These are phyloP conservation scores for Champsocephalus gunnari DNA, from an alignment of 2,797 vertebrate species.

Conservation along the genomic window DNA sequence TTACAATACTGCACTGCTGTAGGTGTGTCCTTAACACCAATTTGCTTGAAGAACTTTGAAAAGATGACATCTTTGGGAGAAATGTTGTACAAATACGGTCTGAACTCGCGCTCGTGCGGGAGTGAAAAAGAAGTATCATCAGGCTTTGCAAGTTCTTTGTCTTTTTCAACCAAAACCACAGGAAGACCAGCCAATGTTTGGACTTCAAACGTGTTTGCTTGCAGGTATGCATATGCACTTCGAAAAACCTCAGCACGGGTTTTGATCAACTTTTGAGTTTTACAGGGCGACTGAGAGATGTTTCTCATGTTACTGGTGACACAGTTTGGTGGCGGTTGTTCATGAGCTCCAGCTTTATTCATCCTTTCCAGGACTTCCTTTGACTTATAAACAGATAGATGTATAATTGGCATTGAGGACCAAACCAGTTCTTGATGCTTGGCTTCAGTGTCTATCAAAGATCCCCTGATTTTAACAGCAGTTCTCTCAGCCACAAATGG, in stretches of 20 bases:
- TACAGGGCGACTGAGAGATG: slow-evolving; percentile 74
- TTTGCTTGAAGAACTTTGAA: slow-evolving; percentile 70
- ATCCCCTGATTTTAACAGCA: slow-evolving; percentile 76
- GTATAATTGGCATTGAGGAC: slow-evolving; percentile 81
- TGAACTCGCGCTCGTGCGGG: slow-evolving; percentile 13
- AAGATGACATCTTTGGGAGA: slow-evolving; percentile 18
- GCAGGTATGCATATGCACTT: slow-evolving; percentile 68
- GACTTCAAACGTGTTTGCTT: slow-evolving; percentile 40
- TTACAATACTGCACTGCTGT: slow-evolving; percentile 76
- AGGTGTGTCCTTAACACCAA: slow-evolving; percentile 71
- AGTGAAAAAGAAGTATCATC: slow-evolving; percentile 57
- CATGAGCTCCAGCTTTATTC: slow-evolving; percentile 65
- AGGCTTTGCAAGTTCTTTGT: slow-evolving; percentile 66
- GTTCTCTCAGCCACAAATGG: slow-evolving; percentile 60
- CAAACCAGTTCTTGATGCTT: slow-evolving; percentile 76
- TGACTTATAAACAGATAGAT: slow-evolving; percentile 11
- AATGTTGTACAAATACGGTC: slow-evolving; percentile 79
- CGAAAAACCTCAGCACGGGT: slow-evolving; percentile 74
- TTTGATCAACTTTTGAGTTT: slow-evolving; percentile 21
- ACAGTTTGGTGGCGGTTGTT: slow-evolving; percentile 62
- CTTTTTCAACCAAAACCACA: slow-evolving; percentile 80
- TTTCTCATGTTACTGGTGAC: slow-evolving; percentile 79
- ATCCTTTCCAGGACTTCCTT: not conserved
- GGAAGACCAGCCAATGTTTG: slow-evolving; percentile 65
- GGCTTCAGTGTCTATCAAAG: slow-evolving; percentile 57